Conservation (phyloP, 2,113 vertebrate species). For the Apeltes quadracus region DNA sequence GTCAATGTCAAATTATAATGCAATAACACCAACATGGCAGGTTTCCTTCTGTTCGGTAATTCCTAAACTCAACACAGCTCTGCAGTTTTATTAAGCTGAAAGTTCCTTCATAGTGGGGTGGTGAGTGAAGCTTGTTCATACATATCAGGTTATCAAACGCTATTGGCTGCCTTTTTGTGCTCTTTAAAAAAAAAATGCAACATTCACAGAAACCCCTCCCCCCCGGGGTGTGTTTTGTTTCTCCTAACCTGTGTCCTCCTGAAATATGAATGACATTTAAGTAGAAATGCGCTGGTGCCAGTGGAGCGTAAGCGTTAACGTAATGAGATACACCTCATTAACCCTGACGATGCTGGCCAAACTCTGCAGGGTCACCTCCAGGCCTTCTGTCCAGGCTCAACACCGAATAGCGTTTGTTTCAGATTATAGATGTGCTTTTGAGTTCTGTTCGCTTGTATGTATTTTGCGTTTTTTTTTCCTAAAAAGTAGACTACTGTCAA, state of each 20-base stretch:
- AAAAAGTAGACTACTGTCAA: not conserved
- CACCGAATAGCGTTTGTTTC: not conserved
- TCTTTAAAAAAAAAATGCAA: not conserved
- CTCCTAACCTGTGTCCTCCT: conserved; percentile 42
- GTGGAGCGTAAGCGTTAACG: conserved; percentile 36
- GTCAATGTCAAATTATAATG: conserved; percentile 71
- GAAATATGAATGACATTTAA: conserved; percentile 65
- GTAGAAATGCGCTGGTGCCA: conserved; percentile 49
- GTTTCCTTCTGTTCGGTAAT: conserved; percentile 24
- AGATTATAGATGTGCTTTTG: not conserved
- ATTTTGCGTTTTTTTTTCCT: not conserved
- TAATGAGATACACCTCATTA: conserved; percentile 48
- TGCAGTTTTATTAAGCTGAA: not conserved
- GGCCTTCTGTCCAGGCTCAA: conserved; percentile 9
- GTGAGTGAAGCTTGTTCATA: not conserved
- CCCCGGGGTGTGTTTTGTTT: not conserved
- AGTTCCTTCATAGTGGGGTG: not conserved
- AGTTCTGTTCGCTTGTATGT: not conserved
- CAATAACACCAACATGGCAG: conserved; percentile 55
- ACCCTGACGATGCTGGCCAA: conserved; percentile 50
- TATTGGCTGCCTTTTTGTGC: not conserved
- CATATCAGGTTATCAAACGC: not conserved
- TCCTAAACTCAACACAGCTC: conserved; percentile 3
- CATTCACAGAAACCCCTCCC: conserved; percentile 3
- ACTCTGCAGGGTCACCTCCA: conserved; percentile 48